Evolutionary conservation across 2,797 vertebrate species (phyloP), one percentile per base, ranked within the genome.

Genomic region (Tadarida brasiliensis): DNA sequence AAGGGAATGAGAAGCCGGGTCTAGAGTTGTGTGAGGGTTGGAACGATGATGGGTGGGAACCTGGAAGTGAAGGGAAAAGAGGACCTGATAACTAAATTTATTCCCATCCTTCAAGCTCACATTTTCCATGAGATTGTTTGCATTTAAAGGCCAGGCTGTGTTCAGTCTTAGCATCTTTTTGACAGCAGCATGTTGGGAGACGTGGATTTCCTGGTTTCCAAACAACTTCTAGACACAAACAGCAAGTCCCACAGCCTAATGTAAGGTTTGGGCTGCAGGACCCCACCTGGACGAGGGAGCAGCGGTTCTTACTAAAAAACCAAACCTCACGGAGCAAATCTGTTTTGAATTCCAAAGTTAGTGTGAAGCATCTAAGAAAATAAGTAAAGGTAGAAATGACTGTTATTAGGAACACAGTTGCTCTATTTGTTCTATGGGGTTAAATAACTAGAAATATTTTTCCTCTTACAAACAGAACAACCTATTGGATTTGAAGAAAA

Each of bases 341-440:
- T 24, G 17, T 57, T 95, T 94, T 73, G 85, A 90, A 97, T 96
- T 97, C 92, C 90, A 96, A 88, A 96, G 90, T 95, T 87, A 86
- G 59, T 67, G 33, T 30, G 87, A 92, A 95, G 26, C 82, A 89
- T 39, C 87, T 97, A 83, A 93, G 73, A 94, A 97, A 97, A 97
- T 86, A 96, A 95, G 91, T 17, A 39, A 8, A n/a, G 67, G 54
- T 3, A 3, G 84, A 92, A 93, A 67, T 63, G 39, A 73, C 63
- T 78, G 6, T 44, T 44, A 80, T 76, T 61, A 71, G 30, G 24
- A 80, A 65, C 11, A 89, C 35, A 90, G 93, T 56, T 39, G 51
- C 20, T 67, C 63, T 39, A 9, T 30, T 59, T 88, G 28, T 63
- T 59, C 87, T 61, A 20, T 26, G 81, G 57, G n/a, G 30, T 28